A percentile compares a stretch with the other conserved stretches of the same genome.
Evolutionary conservation across 2,797 vertebrate genomes (phyloP).

Genomic region (Bradypodion ventrale): DNA sequence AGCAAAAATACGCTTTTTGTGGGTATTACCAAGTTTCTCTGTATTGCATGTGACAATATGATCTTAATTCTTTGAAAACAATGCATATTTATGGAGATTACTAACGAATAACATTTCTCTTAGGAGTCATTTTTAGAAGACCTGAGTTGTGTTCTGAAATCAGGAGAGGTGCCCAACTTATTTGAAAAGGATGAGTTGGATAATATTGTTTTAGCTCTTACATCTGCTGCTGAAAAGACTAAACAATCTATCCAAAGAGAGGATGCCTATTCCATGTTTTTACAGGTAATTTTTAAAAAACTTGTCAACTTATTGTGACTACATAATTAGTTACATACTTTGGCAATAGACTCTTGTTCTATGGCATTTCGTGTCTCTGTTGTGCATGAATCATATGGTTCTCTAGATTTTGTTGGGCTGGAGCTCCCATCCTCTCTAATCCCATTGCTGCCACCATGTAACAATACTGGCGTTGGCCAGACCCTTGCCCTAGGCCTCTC

Average conservation of each 20-base stretch:
- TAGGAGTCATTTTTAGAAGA: constrained; percentile 69
- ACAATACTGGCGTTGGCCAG: too few relatives aligned
- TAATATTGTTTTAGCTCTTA: constrained; percentile 50
- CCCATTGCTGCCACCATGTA: too few relatives aligned
- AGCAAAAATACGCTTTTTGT: background rate
- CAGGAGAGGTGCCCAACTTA: constrained; percentile 58
- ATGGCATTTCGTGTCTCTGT: too few relatives aligned
- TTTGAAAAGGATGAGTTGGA: constrained; percentile 71
- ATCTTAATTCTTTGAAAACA: background rate
- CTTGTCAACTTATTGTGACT: background rate
- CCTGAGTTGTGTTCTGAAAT: constrained; percentile 63
- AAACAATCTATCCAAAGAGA: constrained; percentile 39
- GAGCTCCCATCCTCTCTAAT: too few relatives aligned
- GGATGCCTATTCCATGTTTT: constrained; percentile 61
- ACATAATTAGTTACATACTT: background rate
- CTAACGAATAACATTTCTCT: constrained; percentile 19
- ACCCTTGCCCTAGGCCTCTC: too few relatives aligned
- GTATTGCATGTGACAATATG: background rate
- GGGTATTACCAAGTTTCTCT: background rate
- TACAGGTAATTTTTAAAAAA: constrained; percentile 59
- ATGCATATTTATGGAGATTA: background rate
- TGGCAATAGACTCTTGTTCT: background rate
- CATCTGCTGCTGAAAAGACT: constrained; percentile 33
- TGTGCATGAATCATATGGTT: too few relatives aligned
- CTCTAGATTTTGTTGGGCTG: too few relatives aligned